These are phyloP conservation scores for Lissocephala sabroskyi DNA, from an alignment of 2,888 invertebrate species.

Conservation along the genomic window DNA sequence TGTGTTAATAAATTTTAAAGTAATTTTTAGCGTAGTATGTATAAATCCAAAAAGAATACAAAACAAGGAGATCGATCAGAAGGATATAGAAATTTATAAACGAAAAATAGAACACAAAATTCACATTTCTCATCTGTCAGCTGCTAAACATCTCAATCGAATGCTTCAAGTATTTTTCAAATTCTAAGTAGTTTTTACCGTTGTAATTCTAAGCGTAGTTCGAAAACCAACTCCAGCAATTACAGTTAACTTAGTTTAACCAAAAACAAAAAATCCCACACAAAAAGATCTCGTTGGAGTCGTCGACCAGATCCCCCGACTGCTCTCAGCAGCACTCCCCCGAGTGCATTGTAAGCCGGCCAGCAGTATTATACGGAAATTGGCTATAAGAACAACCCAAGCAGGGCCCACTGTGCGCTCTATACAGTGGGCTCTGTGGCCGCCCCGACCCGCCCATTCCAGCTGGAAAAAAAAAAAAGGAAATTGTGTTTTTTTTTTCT, in stretches of 20 bases:
- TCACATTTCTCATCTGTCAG: constrained; percentile 3
- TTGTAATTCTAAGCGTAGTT: constrained; percentile 2
- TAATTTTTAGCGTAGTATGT: constrained; percentile 61
- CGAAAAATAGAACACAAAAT: constrained; percentile 10
- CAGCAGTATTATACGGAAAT: too few relatives aligned
- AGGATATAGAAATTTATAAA: constrained; percentile 3
- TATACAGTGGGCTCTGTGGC: too few relatives aligned
- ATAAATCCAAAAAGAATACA: constrained; percentile 31
- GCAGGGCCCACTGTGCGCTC: too few relatives aligned
- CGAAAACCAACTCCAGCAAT: constrained; percentile 8
- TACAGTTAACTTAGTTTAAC: constrained; percentile 17
- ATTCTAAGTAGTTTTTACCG: constrained; percentile 19
- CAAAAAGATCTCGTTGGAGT: constrained; percentile 32
- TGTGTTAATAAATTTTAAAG: constrained; percentile 71
- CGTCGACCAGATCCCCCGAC: too few relatives aligned
- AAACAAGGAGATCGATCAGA: constrained; percentile 17
- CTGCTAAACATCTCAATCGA: constrained; percentile 1
- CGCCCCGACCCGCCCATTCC: too few relatives aligned
- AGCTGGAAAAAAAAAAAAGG: too few relatives aligned
- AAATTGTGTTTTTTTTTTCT: too few relatives aligned
- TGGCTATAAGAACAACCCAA: too few relatives aligned
- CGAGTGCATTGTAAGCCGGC: too few relatives aligned
- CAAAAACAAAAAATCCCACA: constrained; percentile 14
- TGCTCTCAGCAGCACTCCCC: too few relatives aligned
- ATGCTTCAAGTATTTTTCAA: constrained; percentile 24